Conservation (phyloP, 1,140 invertebrate genomes). For the Eumaeus atala region DNA sequence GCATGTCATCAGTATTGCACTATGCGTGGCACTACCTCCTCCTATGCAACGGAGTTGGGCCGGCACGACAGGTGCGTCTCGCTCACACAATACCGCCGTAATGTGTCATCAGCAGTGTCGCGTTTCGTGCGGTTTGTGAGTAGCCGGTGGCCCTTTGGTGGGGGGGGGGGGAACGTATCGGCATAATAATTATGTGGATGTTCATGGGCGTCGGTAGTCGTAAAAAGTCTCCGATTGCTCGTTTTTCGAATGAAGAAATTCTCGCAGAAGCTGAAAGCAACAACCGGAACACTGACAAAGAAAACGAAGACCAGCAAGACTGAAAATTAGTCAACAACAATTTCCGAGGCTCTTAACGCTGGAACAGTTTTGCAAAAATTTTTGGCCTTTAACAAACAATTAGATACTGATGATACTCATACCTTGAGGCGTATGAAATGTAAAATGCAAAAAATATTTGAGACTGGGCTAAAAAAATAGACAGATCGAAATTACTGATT, state of each 20-base stretch:
- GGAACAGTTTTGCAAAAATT: conserved; percentile 32
- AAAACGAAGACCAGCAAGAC: conserved; percentile 26
- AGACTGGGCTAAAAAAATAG: conserved; percentile 24
- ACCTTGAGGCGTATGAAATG: conserved; percentile 30
- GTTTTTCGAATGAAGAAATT: conserved; percentile 31
- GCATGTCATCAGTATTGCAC: too few species aligned
- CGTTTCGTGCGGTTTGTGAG: too few species aligned
- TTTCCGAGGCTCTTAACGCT: conserved; percentile 31
- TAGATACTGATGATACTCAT: conserved; percentile 29
- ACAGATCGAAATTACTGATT: conserved; percentile 25
- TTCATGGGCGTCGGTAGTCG: too few species aligned
- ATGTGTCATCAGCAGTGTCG: too few species aligned
- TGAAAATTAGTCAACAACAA: conserved; percentile 30
- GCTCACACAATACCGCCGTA: too few species aligned
- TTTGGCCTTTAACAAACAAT: conserved; percentile 26
- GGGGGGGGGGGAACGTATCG: too few species aligned
- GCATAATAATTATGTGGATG: too few species aligned
- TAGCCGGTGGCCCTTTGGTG: too few species aligned
- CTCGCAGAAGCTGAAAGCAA: conserved; percentile 34
- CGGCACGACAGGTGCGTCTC: too few species aligned
- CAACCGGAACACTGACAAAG: conserved; percentile 29
- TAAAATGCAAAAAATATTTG: conserved; percentile 32
- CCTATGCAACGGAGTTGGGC: too few species aligned
- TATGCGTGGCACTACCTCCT: too few species aligned
- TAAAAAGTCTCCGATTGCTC: too few species aligned